Evolutionary conservation across 1,140 invertebrate species (phyloP), one percentile per base, ranked within the genome.

Genomic region (Goniozus legneri): DNA sequence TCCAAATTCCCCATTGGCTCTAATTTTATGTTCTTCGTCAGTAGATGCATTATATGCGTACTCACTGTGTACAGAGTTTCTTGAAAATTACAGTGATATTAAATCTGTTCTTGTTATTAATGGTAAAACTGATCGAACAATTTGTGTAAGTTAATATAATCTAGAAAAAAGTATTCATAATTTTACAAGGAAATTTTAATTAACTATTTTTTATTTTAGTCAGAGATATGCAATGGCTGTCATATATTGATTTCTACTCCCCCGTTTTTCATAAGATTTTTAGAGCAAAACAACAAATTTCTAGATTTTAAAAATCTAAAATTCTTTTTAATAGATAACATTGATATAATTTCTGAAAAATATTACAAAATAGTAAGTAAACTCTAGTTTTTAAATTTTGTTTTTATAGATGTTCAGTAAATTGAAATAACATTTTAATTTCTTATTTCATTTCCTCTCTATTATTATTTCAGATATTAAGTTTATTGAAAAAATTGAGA

Each of bases 241-340:
- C 67, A 76, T 40, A 60, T 77, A 36, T 50, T 77, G 3, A 48
- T 77, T n/a, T 54, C 71, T 4, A 77, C 75, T 6, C 71, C 74
- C 32, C 44, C 56, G 21, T 74, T 58, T 46, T 53, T 76, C 21
- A 12, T 34, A 2, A 52, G 69, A 47, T 63, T 70, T 6, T 44
- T 74, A 14, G 36, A 51, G 16, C 48, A 52, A 13, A 60, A 60
- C 21, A 46, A 50, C 38, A 46, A 55, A 31, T 38, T 60, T 4
- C 27, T 75, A 0, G 62, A 68, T 51, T 62, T 76, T 2, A 54
- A 64, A 18, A 34, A 49, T 34, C 50, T 77, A 32, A 59, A 30
- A 16, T 61, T 56, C 50, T 35, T 77, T 36, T 38, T 77, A 15
- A 45, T 77, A 3, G 76, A 77, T 35, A 53, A 63, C 21, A 62